Evolutionary conservation across 2,113 vertebrate genomes (phyloP).

Genomic region (Myrmecobius fasciatus): DNA sequence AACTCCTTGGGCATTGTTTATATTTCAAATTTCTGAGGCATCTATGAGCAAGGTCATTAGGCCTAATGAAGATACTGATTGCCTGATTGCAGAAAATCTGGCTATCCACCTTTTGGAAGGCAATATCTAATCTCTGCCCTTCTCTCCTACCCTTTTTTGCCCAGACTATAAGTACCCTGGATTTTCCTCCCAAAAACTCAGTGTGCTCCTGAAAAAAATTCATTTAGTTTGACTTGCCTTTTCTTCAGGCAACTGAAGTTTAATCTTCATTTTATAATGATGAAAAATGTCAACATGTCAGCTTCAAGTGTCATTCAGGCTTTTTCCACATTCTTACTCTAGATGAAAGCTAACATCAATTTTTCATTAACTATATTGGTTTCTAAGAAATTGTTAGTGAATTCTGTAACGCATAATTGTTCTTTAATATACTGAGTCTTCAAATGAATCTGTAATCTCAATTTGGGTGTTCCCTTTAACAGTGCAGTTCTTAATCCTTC

Average conservation of each 20-base stretch:
- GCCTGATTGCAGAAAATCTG: conserved; percentile 14
- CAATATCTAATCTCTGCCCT: background rate
- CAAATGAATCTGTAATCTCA: background rate
- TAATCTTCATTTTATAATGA: background rate
- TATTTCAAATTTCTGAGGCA: conserved; percentile 44
- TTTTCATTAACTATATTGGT: conserved; percentile 30
- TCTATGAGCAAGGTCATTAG: conserved; percentile 32
- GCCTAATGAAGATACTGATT: conserved; percentile 14
- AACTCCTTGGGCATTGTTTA: conserved; percentile 21
- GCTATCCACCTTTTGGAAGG: conserved; percentile 8
- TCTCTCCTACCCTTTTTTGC: background rate
- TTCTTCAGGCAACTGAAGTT: background rate
- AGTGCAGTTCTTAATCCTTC: background rate
- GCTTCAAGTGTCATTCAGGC: background rate
- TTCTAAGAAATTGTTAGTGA: conserved; percentile 29
- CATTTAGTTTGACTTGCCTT: background rate
- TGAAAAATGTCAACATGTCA: background rate
- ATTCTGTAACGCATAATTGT: background rate
- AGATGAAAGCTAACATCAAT: conserved; percentile 2
- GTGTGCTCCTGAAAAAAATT: background rate
- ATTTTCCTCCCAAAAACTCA: conserved; percentile 1
- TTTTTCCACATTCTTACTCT: background rate
- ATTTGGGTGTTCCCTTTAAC: too few species aligned
- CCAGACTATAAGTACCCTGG: background rate
- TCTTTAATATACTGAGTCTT: background rate